A percentile compares a stretch with the other conserved stretches of the same genome.
Evolutionary conservation across 1,140 invertebrate species (phyloP).

Genomic region (Diabrotica undecimpunctata): DNA sequence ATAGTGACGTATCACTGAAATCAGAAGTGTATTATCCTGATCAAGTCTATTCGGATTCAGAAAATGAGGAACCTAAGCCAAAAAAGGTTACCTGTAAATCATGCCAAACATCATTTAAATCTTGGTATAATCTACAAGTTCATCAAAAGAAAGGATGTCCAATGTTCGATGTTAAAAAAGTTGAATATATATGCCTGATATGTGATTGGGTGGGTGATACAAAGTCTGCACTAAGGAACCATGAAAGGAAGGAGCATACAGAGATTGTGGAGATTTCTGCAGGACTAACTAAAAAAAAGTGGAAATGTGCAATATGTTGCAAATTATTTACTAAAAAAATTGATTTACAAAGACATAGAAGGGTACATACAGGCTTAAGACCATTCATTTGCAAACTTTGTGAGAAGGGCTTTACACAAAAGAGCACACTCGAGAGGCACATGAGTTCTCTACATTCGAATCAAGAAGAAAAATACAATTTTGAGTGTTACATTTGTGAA

Average conservation of each 20-base stretch:
- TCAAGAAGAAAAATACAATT: slow-evolving; percentile 6
- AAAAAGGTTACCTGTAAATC: neutral
- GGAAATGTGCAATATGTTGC: slow-evolving; percentile 49
- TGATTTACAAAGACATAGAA: slow-evolving; percentile 51
- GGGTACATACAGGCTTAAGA: slow-evolving; percentile 43
- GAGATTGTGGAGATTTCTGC: neutral
- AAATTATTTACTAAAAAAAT: slow-evolving; percentile 54
- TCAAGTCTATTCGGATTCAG: neutral
- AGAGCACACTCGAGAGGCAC: slow-evolving; percentile 55
- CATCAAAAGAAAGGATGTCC: slow-evolving; percentile 1
- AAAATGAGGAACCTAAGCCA: slow-evolving; percentile 3
- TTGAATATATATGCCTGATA: neutral
- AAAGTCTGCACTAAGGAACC: slow-evolving; percentile 5
- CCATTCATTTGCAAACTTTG: slow-evolving; percentile 42
- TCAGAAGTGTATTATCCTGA: neutral
- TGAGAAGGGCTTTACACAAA: slow-evolving; percentile 62
- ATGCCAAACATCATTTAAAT: neutral
- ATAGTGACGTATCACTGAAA: slow-evolving; percentile 5
- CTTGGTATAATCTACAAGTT: neutral
- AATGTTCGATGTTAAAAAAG: neutral
- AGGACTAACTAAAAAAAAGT: neutral
- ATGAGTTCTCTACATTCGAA: slow-evolving; percentile 5
- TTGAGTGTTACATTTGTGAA: slow-evolving; percentile 14
- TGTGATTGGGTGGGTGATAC: slow-evolving; percentile 7
- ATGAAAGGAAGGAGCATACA: slow-evolving; percentile 7